Percentiles rank a stretch among this genome's conserved stretches.
Conservation (phyloP, 1,140 invertebrate species). For the Atta cephalotes region DNA sequence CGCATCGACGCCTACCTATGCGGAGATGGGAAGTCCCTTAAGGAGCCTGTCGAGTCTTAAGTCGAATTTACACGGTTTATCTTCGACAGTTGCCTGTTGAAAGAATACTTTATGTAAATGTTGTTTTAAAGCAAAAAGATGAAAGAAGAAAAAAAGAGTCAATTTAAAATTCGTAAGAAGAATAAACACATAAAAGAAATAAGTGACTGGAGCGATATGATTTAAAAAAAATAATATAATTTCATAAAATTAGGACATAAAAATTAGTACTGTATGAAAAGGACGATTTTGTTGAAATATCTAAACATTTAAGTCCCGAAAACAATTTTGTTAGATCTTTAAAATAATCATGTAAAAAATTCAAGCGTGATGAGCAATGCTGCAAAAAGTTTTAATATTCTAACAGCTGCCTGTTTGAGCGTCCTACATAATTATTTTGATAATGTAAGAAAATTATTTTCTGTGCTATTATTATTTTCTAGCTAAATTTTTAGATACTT, state of each 20-base stretch:
- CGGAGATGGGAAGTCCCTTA: neutral
- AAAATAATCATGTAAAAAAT: too few species aligned
- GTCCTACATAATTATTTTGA: too few species aligned
- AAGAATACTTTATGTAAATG: conserved; percentile 15
- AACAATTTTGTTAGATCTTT: too few species aligned
- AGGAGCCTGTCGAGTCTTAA: conserved; percentile 29
- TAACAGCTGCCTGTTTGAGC: too few species aligned
- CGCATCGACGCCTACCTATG: conserved; percentile 36
- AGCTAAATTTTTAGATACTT: too few species aligned
- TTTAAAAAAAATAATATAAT: neutral
- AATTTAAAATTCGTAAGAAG: conserved; percentile 3
- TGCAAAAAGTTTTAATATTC: too few species aligned
- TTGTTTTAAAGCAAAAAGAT: conserved; percentile 8
- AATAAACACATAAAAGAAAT: neutral
- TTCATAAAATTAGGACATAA: neutral
- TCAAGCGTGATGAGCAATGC: too few species aligned
- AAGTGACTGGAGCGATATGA: neutral
- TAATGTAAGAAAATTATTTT: too few species aligned
- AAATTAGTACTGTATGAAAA: neutral
- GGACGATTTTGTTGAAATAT: too few species aligned
- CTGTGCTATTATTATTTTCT: too few species aligned
- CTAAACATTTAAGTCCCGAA: too few species aligned
- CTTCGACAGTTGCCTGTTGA: neutral
- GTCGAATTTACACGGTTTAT: conserved; percentile 53
- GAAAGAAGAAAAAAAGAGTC: neutral